Evolutionary conservation across 2,113 vertebrate genomes (phyloP).

Genomic region (Atlantisia rogersi): DNA sequence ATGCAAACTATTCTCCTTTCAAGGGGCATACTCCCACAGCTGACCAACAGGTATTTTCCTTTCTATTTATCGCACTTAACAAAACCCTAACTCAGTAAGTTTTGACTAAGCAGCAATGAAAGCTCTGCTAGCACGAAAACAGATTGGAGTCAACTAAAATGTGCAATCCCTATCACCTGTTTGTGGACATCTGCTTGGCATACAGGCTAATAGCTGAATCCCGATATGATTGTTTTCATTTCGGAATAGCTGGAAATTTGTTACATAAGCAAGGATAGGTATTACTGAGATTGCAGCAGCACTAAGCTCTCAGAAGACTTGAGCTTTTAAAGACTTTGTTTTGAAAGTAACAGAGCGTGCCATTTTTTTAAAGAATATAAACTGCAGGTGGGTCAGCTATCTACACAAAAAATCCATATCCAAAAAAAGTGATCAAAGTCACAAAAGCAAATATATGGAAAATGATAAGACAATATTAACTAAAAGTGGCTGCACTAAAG

Average conservation of each 20-base stretch:
- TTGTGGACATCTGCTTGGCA: background rate
- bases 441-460: background rate
- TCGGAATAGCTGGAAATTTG: background rate
- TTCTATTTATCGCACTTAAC: background rate
- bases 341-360: background rate
- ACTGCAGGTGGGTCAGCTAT: background rate
- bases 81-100: background rate
- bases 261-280: background rate
- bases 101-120: constrained; percentile 4
- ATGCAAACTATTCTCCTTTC: background rate
- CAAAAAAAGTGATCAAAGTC: background rate
- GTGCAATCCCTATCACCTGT: background rate
- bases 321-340: background rate
- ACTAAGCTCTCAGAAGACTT: background rate
- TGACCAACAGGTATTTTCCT: background rate
- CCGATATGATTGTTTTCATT: background rate
- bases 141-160: background rate
- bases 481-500: background rate
- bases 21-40: background rate
- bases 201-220: background rate
- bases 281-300: background rate
- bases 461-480: background rate
- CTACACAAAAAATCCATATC: background rate
- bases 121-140: background rate
- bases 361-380: background rate